These are phyloP conservation scores for Chionomys nivalis DNA, from an alignment of 2,113 vertebrate genomes.

Conservation along the genomic window DNA sequence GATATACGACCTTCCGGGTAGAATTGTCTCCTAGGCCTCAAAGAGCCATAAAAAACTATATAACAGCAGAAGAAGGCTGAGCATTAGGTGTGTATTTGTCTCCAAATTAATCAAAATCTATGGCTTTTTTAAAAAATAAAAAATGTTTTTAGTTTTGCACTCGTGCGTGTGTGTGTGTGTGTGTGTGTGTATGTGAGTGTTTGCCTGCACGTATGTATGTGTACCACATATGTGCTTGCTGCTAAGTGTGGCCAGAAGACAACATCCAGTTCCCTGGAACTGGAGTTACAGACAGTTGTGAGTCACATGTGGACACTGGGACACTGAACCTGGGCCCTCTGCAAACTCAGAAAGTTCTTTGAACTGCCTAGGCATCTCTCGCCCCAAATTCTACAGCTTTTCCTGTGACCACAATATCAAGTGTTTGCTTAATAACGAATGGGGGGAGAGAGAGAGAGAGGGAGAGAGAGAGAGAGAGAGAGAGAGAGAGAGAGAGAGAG, in stretches of 20 bases:
- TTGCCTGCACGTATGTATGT: neutral
- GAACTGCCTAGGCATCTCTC: neutral
- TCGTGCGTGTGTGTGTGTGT: neutral
- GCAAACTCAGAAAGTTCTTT: neutral
- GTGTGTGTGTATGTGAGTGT: neutral
- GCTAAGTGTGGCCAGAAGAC: no score
- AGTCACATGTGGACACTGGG: neutral
- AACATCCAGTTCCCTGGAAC: neutral
- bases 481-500: neutral
- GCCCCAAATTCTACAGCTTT: neutral
- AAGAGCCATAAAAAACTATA: neutral
- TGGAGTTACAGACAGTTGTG: neutral
- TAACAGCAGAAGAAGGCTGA: neutral
- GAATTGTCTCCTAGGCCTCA: neutral
- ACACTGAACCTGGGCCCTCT: neutral
- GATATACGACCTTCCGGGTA: neutral
- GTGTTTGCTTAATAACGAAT: neutral
- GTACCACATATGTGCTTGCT: neutral
- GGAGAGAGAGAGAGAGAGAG: neutral
- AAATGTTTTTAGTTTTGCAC: neutral
- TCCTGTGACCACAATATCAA: neutral
- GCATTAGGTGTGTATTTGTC: neutral
- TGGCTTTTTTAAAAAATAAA: neutral
- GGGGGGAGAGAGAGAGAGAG: neutral
- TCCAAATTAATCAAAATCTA: neutral